Evolutionary conservation across 2,797 vertebrate species (phyloP), one percentile per base, ranked within the genome.

Genomic region (Arctocebus calabarensis): DNA sequence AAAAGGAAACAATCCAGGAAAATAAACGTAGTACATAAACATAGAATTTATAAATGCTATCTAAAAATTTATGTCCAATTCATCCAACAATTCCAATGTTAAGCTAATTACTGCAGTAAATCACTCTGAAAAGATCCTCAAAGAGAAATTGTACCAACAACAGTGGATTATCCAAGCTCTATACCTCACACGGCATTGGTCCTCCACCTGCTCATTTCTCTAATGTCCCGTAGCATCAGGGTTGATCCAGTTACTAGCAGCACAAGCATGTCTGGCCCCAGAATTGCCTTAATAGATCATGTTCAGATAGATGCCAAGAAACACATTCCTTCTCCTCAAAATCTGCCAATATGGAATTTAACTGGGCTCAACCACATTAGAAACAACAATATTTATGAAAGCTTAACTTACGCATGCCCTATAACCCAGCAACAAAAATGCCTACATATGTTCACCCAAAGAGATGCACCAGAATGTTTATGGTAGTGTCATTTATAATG

Each of bases 1-100:
- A 95, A 96, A 92, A 93, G 84, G 52, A 95, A 96, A 95, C 62
- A 89, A 95, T 71, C 27, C 55, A 92, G 45, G 64, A 94, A 94
- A 96, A 88, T 94, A 89, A 89, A 77, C 10, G n/a, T 78, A 45
- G 52, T 55, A 34, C 40, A 74, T 52, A 75, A n/a, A 34, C 45
- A 74, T 45, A 75, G 37, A 90, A 93, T 83, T 93, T 96, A 78
- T 59, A 96, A 75, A 94, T 87, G 40, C 45, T 82, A 96, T 17
- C 57, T 95, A 84, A 86, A 94, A 70, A 79, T 61, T 55, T 92
- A 68, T 62, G 5, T 91, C 81, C 37, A 55, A 55, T 78, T 84
- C 14, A 48, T 84, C 59, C 78, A 87, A 74, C 25, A 92, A 83
- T 57, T 29, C 70, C 20, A 94, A 23, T 55, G 5, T 68, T 75